Evolutionary conservation across 2,113 vertebrate species (phyloP), one percentile per base, ranked within the genome.

Genomic region (Actenoides lindsayi): DNA sequence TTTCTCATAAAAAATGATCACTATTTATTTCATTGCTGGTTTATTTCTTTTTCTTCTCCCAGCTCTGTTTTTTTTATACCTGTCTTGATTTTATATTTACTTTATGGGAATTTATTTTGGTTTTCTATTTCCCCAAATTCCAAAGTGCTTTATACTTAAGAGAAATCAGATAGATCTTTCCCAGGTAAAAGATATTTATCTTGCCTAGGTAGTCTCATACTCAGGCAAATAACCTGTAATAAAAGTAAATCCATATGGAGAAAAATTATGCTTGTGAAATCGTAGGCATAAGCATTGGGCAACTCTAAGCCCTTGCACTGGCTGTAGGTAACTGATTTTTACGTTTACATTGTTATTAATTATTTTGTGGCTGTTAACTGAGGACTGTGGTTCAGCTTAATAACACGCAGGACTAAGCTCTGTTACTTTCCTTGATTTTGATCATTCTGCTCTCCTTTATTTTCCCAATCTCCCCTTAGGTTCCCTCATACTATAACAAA

Each of bases 41-140:
- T 96, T 93, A 89, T 94, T 94, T 97, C 70, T 41, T 91, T 89
- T 87, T 80, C 87, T 75, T 8, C 50, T 91, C 70, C 89, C 67
- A 74, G 57, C n/a, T 92, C 65, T 65, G 15, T 7, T n/a, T 2
- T 46, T 69, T 84, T 95, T 44, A 46, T 79, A 68, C 53, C 25
- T 69, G 30, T 92, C 89, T 89, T 85, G 17, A 65, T 91, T 95
- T 82, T 65, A 84, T 65, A 87, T 91, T 93, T 87, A 28, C 33
- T 89, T 96, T 89, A 54, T 69, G 50, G 53, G 24, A 83, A 93
- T 82, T 95, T 91, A 79, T 87, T 96, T 96, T 82, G n/a, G 77
- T 80, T 82, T 89, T 91, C 67, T 83, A 59, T 78, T 93, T 92
- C 62, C 54, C 50, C 62, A 84, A 78, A 90, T 96, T 95, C 83